Percentiles rank a stretch among this genome's conserved stretches.
Conservation (phyloP, 1,140 invertebrate species). For the Ceratina australensis region DNA sequence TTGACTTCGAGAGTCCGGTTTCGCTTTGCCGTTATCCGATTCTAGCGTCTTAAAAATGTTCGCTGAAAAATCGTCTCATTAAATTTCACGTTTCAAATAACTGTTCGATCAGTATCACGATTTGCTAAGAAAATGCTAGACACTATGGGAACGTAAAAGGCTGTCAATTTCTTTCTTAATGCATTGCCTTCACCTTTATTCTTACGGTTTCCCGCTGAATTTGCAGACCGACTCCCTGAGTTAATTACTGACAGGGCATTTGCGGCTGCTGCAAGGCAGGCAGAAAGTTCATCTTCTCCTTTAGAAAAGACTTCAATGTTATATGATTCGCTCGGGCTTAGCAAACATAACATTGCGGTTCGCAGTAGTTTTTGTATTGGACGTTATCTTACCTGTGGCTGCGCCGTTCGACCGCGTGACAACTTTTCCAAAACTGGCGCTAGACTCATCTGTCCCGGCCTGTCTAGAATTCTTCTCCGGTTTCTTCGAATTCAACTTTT, state of each 20-base stretch:
- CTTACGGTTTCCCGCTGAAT: constrained; percentile 66
- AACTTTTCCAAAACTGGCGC: constrained; percentile 54
- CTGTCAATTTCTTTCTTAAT: constrained; percentile 2
- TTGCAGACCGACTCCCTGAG: constrained; percentile 55
- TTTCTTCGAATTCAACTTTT: constrained; percentile 54
- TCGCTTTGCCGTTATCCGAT: constrained; percentile 67
- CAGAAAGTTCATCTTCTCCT: constrained; percentile 71
- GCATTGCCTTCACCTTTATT: constrained; percentile 66
- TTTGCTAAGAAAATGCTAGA: not conserved
- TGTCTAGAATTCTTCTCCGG: constrained; percentile 59
- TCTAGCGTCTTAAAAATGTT: constrained; percentile 64
- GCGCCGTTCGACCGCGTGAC: constrained; percentile 66
- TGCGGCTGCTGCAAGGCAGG: constrained; percentile 75
- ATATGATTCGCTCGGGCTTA: constrained; percentile 52
- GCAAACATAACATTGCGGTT: constrained; percentile 61
- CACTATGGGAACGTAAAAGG: constrained; percentile 19
- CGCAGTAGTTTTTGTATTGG: constrained; percentile 67
- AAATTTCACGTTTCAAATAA: too few relatives aligned
- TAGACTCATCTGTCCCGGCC: constrained; percentile 46
- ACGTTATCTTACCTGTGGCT: constrained; percentile 46
- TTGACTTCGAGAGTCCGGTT: constrained; percentile 71
- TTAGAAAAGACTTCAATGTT: constrained; percentile 61
- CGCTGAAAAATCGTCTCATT: constrained; percentile 55
- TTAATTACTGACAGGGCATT: constrained; percentile 71
- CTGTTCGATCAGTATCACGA: not conserved